These are phyloP conservation scores for Arion vulgaris DNA, from an alignment of 1,140 invertebrate genomes.

Conservation along the genomic window DNA sequence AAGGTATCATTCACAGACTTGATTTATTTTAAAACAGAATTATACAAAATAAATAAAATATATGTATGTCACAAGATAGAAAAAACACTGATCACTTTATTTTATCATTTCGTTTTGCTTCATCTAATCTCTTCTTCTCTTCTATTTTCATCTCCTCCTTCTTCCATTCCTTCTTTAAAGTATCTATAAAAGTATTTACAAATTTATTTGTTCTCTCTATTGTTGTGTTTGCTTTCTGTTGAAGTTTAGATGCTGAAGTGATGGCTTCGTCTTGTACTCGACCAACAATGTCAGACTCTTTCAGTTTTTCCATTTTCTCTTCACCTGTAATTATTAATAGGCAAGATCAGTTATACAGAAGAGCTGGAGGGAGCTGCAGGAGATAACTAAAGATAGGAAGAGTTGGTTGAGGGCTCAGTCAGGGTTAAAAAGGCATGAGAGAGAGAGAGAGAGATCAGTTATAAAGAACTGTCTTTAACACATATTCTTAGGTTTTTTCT, in stretches of 20 bases:
- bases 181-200: conserved; percentile 7
- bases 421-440: too few relatives aligned
- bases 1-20: too few relatives aligned
- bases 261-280: conserved; percentile 1
- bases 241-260: neutral
- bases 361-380: too few relatives aligned
- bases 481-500: neutral
- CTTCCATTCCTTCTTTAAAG: conserved; percentile 22
- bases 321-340: conserved; percentile 1
- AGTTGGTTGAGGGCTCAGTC: too few relatives aligned
- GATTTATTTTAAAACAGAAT: too few relatives aligned
- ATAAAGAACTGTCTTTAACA: neutral
- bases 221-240: conserved; percentile 5
- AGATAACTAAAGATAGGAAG: too few relatives aligned
- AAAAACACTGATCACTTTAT: too few relatives aligned
- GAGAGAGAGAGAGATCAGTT: too few relatives aligned
- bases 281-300: conserved; percentile 20
- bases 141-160: conserved; percentile 25
- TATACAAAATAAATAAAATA: too few relatives aligned
- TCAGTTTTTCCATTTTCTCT: conserved; percentile 18
- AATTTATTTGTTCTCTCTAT: conserved; percentile 19
- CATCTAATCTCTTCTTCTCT: conserved; percentile 12
- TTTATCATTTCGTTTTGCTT: conserved; percentile 1
- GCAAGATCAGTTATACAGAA: too few relatives aligned
- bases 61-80: too few relatives aligned